phyloP scores from a whole-genome alignment of 2,888 invertebrate genomes.

The Torymus aiolomorphi region DNA sequence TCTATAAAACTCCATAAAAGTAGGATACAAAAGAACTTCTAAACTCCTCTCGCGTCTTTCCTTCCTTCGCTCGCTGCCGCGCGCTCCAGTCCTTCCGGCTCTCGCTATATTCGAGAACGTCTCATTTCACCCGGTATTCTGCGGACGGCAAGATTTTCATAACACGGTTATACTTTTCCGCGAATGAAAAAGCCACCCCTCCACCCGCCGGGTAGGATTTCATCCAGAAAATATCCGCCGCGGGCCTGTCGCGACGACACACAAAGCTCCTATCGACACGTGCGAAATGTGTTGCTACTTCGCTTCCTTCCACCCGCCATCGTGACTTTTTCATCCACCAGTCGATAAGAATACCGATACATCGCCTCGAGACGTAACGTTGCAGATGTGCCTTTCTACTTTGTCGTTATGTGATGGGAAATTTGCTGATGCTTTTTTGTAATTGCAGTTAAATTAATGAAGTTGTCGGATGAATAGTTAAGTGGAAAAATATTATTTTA shows the following conservation, averaged over 20 bases:
- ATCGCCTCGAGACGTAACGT: no score
- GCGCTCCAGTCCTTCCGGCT: not conserved
- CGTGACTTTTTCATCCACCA: not conserved
- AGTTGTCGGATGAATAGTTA: no score
- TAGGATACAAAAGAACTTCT: no score
- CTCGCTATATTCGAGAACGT: not conserved
- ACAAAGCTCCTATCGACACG: conserved; percentile 24
- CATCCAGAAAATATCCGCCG: conserved; percentile 30
- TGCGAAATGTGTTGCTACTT: conserved; percentile 7
- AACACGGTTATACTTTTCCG: conserved; percentile 54
- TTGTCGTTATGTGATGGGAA: no score
- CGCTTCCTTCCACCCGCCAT: not conserved
- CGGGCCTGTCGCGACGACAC: not conserved
- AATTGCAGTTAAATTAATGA: no score
- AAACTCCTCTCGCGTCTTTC: not conserved
- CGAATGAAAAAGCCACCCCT: conserved; percentile 27
- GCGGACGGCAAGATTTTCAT: conserved; percentile 53
- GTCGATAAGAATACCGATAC: not conserved
- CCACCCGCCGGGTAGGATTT: not conserved
- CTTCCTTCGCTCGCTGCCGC: not conserved
- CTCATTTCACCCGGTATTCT: conserved; percentile 17
- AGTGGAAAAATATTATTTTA: no score
- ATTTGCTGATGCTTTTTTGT: no score
- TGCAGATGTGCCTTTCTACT: no score
- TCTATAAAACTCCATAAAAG: no score